Evolutionary conservation across 1,140 invertebrate genomes (phyloP).

Genomic region (Hydropsyche tenuis): DNA sequence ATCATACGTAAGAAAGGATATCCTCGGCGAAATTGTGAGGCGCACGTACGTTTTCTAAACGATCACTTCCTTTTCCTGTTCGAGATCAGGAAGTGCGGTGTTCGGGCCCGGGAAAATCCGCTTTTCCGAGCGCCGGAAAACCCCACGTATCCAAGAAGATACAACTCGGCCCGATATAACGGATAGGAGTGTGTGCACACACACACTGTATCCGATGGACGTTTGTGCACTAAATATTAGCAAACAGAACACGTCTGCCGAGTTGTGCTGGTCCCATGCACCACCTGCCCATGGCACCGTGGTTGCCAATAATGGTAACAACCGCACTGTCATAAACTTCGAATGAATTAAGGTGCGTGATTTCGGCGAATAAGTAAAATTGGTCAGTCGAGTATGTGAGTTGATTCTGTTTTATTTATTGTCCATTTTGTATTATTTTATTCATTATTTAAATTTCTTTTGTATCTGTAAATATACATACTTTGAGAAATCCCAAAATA

Average conservation of each 20-base stretch:
- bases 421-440: no score
- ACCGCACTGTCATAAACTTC: slow-evolving; percentile 13
- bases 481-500: no score
- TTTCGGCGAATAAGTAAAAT: no score
- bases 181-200: no score
- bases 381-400: no score
- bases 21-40: neutral
- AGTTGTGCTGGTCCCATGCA: slow-evolving; percentile 10
- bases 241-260: slow-evolving; percentile 37
- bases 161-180: no score
- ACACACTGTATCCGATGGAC: neutral
- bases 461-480: no score
- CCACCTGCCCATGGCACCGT: slow-evolving; percentile 6
- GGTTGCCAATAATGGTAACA: neutral
- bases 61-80: slow-evolving; percentile 12
- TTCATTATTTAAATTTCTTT: no score
- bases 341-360: neutral
- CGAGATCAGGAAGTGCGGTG: slow-evolving; percentile 7
- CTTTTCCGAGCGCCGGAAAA: neutral
- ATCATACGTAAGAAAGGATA: no score
- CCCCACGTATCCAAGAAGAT: neutral
- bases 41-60: slow-evolving; percentile 6
- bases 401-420: no score
- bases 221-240: slow-evolving; percentile 41
- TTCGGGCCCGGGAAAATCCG: neutral